Conservation (phyloP, 2,888 invertebrate genomes). For the Fragum sueziense region DNA sequence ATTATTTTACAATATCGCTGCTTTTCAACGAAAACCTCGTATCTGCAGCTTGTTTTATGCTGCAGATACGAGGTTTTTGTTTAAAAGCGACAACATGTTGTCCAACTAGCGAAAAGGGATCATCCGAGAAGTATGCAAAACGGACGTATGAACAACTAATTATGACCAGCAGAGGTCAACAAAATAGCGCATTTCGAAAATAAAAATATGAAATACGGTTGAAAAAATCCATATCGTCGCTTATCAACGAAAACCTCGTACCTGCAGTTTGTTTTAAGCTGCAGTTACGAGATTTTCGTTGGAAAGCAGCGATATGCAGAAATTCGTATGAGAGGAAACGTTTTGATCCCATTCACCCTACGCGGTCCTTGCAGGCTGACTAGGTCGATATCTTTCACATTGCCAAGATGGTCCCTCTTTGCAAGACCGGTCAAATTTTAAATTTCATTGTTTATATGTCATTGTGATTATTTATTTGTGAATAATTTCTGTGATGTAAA, state of each 20-base stretch:
- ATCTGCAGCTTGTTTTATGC: no score
- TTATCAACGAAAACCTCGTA: no score
- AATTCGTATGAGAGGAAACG: background rate
- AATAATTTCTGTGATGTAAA: background rate
- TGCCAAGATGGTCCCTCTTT: background rate
- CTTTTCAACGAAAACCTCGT: no score
- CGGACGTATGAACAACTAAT: background rate
- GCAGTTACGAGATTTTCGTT: no score
- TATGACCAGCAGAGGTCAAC: background rate
- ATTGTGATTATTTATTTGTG: constrained; percentile 9
- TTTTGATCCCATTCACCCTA: background rate
- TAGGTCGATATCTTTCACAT: background rate
- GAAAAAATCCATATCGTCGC: no score
- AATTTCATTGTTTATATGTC: constrained; percentile 8
- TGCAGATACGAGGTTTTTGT: no score
- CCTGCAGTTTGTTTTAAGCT: no score
- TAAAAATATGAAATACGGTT: background rate
- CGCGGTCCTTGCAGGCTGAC: background rate
- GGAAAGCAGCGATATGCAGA: background rate
- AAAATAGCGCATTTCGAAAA: background rate
- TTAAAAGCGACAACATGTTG: no score
- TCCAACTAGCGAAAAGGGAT: no score
- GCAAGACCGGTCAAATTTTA: no score
- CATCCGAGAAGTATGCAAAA: background rate
- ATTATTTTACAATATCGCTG: no score